Evolutionary conservation across 2,797 vertebrate species (phyloP).

Genomic region (Mus spretus): DNA sequence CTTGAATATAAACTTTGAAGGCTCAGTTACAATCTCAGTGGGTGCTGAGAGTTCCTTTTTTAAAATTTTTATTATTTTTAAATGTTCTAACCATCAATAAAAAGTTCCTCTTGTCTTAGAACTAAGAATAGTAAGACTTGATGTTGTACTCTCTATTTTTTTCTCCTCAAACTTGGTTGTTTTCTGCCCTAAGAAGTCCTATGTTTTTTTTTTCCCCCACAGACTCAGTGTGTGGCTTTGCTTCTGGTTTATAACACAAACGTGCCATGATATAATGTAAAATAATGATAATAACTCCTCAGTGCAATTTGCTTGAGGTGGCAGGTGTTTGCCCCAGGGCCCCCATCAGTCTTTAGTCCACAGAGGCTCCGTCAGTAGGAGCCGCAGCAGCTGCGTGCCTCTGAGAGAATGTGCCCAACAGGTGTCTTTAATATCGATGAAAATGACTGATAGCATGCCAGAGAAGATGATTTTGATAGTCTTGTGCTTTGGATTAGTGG

Average conservation of each 20-base stretch:
- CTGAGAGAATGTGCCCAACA: neutral
- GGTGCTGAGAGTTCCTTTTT: constrained; percentile 29
- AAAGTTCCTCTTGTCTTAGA: constrained; percentile 29
- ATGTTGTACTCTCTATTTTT: constrained; percentile 49
- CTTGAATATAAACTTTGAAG: constrained; percentile 62
- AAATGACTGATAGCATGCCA: neutral
- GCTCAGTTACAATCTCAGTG: constrained; percentile 24
- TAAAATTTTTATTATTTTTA: constrained; percentile 1
- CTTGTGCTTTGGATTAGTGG: constrained; percentile 26
- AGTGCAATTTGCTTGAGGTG: neutral
- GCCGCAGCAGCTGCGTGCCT: neutral
- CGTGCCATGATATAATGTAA: neutral
- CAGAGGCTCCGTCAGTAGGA: too few species aligned
- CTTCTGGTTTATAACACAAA: constrained; percentile 42
- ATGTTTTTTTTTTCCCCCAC: constrained; percentile 65
- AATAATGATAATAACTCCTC: neutral
- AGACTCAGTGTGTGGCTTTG: constrained; percentile 15
- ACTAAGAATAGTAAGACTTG: constrained; percentile 38
- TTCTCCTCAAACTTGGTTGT: neutral
- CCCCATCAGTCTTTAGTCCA: neutral
- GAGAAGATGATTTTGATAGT: constrained; percentile 3
- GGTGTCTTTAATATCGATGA: neutral
- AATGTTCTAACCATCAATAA: constrained; percentile 2
- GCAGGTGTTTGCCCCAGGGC: neutral
- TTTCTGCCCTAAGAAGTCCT: neutral